Evolutionary conservation across 2,113 vertebrate genomes (phyloP), one percentile per base, ranked within the genome.

Genomic region (Rhegmatorhina hoffmannsi): DNA sequence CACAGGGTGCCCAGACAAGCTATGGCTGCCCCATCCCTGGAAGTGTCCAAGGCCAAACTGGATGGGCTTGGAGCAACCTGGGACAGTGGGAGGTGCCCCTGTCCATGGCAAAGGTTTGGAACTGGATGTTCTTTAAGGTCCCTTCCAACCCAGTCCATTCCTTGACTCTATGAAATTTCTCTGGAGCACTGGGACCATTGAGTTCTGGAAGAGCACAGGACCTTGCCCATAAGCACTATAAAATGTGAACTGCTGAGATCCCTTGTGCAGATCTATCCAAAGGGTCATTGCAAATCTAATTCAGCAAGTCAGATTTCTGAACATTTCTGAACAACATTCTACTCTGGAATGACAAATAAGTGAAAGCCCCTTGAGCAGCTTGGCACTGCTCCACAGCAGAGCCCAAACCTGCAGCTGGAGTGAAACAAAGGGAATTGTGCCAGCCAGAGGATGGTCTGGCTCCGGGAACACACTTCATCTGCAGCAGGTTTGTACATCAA

Each of bases 391-490:
- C 46, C 81, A 15, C 3, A 3, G 74, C 82, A 63, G 31, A 78
- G 78, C 11, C 1, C 33, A 55, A 20, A 46, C 15, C 64, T 24
- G 14, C 74, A 50, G 64, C 11, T 78, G 20, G 34, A 17, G 47
- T 21, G 8, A 33, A 50, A 72, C 0, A 0, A 5, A 64, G 20
- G 8, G 11, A 8, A 18, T 28, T 21, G 38, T 5, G 34, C n/a
- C 38, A 77, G 73, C 10, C 49, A 15, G 31, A 34, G 69, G 53
- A 29, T 13, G 43, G 28, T 9, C 17, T 7, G n/a, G 17, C 21
- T 64, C 15, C 36, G 4, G 1, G 13, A 26, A 28, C 1, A 1
- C 25, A 2, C 17, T 16, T 12, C 50, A 3, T 2, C 36, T 58
- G 56, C 50, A 36, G 46, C 62, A 63, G 29, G 40, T 25, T 56